phyloP scores from a whole-genome alignment of 2,888 invertebrate species.

The Habroteleia sp. region DNA sequence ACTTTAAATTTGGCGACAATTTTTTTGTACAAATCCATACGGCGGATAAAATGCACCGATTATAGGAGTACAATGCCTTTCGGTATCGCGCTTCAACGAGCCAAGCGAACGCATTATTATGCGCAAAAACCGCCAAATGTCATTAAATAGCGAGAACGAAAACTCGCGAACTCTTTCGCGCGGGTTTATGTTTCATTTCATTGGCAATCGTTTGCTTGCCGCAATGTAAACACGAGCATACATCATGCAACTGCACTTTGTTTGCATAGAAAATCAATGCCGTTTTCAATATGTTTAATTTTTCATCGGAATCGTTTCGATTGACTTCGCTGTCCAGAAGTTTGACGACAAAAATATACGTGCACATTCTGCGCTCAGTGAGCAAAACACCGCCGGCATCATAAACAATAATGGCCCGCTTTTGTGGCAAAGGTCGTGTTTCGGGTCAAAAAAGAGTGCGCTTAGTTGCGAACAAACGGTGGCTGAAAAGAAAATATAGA shows the following conservation, averaged over 20 bases:
- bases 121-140: too few relatives aligned
- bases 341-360: constrained; percentile 1
- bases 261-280: constrained; percentile 3
- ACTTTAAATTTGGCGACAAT: constrained; percentile 23
- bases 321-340: not conserved
- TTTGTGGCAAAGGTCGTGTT: constrained; percentile 6
- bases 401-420: constrained; percentile 18
- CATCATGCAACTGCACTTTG: not conserved
- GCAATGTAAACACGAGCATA: constrained; percentile 2
- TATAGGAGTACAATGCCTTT: too few relatives aligned
- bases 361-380: not conserved
- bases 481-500: constrained; percentile 38
- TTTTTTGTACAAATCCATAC: too few relatives aligned
- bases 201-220: constrained; percentile 8
- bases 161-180: not conserved
- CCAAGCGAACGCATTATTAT: too few relatives aligned
- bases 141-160: not conserved
- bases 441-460: constrained; percentile 12
- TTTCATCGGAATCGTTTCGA: constrained; percentile 1
- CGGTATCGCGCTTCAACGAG: too few relatives aligned
- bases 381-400: constrained; percentile 1
- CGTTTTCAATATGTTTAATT: not conserved
- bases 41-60: too few relatives aligned
- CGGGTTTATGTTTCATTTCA: not conserved
- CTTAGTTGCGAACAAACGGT: constrained; percentile 26